Evolutionary conservation across 2,113 vertebrate genomes (phyloP).

Genomic region (Suncus etruscus): DNA sequence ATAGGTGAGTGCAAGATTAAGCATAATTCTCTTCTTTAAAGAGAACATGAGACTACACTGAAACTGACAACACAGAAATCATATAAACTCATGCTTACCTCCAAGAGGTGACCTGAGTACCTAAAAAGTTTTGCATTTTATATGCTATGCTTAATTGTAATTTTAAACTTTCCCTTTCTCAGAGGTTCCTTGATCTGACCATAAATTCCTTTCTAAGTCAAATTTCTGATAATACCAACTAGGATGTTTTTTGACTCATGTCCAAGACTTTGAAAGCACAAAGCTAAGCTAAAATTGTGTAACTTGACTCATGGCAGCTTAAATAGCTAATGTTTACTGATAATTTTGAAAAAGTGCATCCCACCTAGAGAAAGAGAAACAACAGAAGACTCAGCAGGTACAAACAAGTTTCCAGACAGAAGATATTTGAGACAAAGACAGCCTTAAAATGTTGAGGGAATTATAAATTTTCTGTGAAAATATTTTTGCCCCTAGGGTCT

Average conservation of each 20-base stretch:
- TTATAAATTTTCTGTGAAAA: background rate
- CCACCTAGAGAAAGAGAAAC: background rate
- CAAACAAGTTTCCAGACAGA: background rate
- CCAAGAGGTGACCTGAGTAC: conserved; percentile 69
- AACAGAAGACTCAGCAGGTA: background rate
- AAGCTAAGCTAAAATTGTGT: conserved; percentile 54
- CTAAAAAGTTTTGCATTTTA: conserved; percentile 73
- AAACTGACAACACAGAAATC: conserved; percentile 83
- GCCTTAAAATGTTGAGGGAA: background rate
- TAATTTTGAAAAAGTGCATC: conserved; percentile 18
- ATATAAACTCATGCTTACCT: conserved; percentile 67
- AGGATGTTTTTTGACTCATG: conserved; percentile 56
- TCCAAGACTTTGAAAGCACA: conserved; percentile 27
- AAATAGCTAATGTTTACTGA: conserved; percentile 57
- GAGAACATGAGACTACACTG: conserved; percentile 76
- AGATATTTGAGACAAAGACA: background rate
- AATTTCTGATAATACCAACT: conserved; percentile 63
- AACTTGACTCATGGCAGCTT: conserved; percentile 74
- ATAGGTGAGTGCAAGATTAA: conserved; percentile 79
- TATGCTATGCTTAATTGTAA: conserved; percentile 68
- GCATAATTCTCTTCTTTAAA: conserved; percentile 81
- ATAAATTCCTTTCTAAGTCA: conserved; percentile 53
- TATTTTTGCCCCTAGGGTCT: background rate
- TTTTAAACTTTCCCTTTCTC: conserved; percentile 57
- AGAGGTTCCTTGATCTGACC: background rate